Conservation (phyloP, 2,113 vertebrate species). For the Leucoraja erinaceus region DNA sequence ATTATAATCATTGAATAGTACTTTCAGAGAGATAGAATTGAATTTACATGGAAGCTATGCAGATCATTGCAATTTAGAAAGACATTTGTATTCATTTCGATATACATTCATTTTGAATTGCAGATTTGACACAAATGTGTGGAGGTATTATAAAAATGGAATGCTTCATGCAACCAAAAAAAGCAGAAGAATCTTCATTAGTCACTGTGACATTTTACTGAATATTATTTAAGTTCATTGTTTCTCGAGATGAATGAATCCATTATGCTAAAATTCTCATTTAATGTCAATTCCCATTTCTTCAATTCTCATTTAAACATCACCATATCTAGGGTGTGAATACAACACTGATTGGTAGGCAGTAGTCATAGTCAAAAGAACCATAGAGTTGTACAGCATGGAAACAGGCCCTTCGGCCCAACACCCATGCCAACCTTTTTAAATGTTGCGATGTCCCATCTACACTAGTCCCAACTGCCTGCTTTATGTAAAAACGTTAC, state of each 20-base stretch:
- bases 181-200: slow-evolving; percentile 21
- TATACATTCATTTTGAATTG: not conserved
- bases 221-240: not conserved
- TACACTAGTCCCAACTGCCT: no score
- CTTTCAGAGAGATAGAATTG: not conserved
- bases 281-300: slow-evolving; percentile 1
- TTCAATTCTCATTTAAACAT: slow-evolving; percentile 5
- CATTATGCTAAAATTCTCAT: slow-evolving; percentile 29
- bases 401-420: no score
- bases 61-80: not conserved
- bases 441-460: no score
- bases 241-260: not conserved
- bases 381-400: no score
- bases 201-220: slow-evolving; percentile 10
- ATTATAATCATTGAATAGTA: not conserved
- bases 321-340: not conserved
- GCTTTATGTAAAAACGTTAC: no score
- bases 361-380: no score
- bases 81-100: not conserved
- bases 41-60: not conserved
- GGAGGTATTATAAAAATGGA: slow-evolving; percentile 1
- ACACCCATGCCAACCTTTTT: no score
- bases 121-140: not conserved
- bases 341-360: not conserved
- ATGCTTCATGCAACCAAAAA: not conserved